Conservation (phyloP, 2,888 invertebrate genomes). For the Lepeophtheirus nordmannii region DNA sequence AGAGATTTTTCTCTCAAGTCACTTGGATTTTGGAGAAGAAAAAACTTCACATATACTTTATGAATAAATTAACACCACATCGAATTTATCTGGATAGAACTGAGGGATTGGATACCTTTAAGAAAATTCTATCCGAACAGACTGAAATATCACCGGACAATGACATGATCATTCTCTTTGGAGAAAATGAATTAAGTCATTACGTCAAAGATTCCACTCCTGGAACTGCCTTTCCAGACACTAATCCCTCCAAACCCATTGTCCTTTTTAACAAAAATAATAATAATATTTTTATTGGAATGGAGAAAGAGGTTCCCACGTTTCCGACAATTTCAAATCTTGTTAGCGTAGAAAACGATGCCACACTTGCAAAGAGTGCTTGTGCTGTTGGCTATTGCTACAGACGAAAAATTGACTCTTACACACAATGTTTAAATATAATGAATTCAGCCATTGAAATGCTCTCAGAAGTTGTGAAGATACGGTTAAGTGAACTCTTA, state of each 20-base stretch:
- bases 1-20: constrained; percentile 74
- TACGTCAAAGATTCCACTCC: constrained; percentile 6
- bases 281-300: constrained; percentile 51
- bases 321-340: constrained; percentile 75
- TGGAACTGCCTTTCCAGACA: constrained; percentile 49
- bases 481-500: constrained; percentile 13
- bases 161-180: constrained; percentile 60
- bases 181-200: constrained; percentile 30
- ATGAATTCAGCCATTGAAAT: constrained; percentile 49
- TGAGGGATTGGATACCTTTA: constrained; percentile 45
- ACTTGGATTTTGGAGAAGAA: constrained; percentile 50
- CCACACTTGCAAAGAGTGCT: constrained; percentile 68
- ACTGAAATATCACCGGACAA: constrained; percentile 62
- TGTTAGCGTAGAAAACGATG: constrained; percentile 77
- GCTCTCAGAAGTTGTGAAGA: constrained; percentile 22
- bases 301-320: constrained; percentile 36
- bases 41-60: constrained; percentile 64
- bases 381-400: constrained; percentile 75
- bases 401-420: constrained; percentile 52
- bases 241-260: constrained; percentile 52
- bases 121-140: constrained; percentile 66
- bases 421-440: constrained; percentile 49
- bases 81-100: constrained; percentile 53
- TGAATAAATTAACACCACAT: constrained; percentile 60
- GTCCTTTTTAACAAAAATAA: constrained; percentile 67